Base-by-base conservation (phyloP, 1,140 invertebrate species). In the Drosophila oshimai region DNA sequence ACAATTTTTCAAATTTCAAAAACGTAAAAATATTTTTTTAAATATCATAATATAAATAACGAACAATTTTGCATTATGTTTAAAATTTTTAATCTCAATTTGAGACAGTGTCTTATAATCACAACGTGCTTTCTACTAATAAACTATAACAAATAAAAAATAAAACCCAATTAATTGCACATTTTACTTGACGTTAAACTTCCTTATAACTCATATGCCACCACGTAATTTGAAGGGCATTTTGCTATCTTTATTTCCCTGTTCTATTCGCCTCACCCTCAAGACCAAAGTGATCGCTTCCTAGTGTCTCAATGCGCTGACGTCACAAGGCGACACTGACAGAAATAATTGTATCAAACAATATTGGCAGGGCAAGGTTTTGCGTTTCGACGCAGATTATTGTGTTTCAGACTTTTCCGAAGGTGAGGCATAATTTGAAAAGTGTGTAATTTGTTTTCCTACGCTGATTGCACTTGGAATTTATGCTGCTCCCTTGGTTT, bases 351-450 rank as follows among this genome's bases (percentile, higher is more conserved):
- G 49, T 13, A 10, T 6, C 36, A 18, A 36, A 20, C 7, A 6
- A 4, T 22, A 9, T n/a, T 7, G 15, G 28, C 6, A 20, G 7
- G 24, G 44, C 61, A 65, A 65, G 61, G 61, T 65, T 62, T 44
- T 54, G 15, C 53, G 26, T 41, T 61, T 41, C 22, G 54, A n/a
- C n/a, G 36, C 55, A 61, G 57, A 61, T 61, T 61, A 41, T 61
- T 61, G 33, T 61, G 51, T 62, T 58, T 60, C 53, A 58, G 58
- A 62, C 58, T 62, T 62, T 62, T 62, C 61, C 57, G 61, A 65
- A 65, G 61, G 61, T 65, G 41, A 50, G 60, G 44, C 61, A 62
- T 65, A 50, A 65, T 65, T 65, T 34, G 17, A 64, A 64, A 64
- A 60, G 33, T 60, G 55, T 64, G 57, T 64, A 64, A 64, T 64